These are phyloP conservation scores for Kuschelorhynchus macadamiae DNA, from an alignment of 2,888 invertebrate genomes.

Conservation along the genomic window DNA sequence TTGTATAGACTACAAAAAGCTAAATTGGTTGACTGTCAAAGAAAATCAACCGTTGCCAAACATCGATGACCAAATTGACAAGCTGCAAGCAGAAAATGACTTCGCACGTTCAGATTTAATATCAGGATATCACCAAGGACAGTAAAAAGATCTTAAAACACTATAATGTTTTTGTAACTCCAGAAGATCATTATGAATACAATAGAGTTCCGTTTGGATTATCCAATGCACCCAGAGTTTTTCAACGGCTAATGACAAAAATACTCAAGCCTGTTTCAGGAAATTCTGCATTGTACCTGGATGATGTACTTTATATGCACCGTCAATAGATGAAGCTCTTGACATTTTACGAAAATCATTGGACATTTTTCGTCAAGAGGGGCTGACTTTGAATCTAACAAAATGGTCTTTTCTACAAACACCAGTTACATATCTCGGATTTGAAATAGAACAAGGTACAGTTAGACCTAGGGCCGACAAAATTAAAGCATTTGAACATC, in stretches of 20 bases:
- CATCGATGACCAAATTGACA: constrained; percentile 47
- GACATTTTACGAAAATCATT: constrained; percentile 22
- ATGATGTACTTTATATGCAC: constrained; percentile 47
- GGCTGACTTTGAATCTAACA: constrained; percentile 30
- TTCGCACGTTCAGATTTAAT: too few species aligned
- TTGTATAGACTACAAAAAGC: constrained; percentile 49
- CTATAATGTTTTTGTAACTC: constrained; percentile 47
- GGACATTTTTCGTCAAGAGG: constrained; percentile 22
- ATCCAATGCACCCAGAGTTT: constrained; percentile 43
- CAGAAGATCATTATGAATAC: constrained; percentile 47
- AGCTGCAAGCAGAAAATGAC: neutral
- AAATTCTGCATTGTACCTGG: constrained; percentile 50
- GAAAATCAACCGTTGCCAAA: constrained; percentile 46
- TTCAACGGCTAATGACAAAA: constrained; percentile 49
- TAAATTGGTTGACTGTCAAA: constrained; percentile 44
- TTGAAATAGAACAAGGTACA: neutral
- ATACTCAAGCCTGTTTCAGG: constrained; percentile 21
- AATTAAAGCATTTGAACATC: constrained; percentile 10
- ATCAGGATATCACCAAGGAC: neutral
- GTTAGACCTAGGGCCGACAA: constrained; percentile 11
- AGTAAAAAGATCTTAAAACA: constrained; percentile 1
- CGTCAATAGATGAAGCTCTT: constrained; percentile 33
- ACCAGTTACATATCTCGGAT: constrained; percentile 32
- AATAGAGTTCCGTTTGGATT: constrained; percentile 46
- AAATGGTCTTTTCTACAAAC: constrained; percentile 48